Evolutionary conservation across 2,113 vertebrate species (phyloP), one percentile per base, ranked within the genome.

Genomic region (Microcebus griseorufus): DNA sequence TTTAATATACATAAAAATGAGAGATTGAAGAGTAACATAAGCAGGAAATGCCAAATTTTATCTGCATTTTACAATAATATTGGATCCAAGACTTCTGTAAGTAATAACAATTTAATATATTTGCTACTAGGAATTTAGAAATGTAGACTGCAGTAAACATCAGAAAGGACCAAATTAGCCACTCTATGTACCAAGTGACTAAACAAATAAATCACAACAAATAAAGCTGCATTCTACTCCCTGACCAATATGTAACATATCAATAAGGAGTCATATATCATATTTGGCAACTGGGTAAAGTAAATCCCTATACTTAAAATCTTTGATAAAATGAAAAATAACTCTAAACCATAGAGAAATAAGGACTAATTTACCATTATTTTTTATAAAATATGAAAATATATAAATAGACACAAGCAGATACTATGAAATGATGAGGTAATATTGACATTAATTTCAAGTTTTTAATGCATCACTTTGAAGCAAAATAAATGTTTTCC

Each of bases 21-120:
- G 58, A 95, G 23, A 96, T 18, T 84, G 34, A 20, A 97, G 95
- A 95, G 96, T 95, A 96, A 55, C 70, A 60, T 93, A 95, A 96
- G 88, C 29, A 94, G 65, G 93, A 62, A 92, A 96, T 75, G 90
- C 9, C 90, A 95, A 88, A 96, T 96, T 98, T 95, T 18, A 94
- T 97, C 73, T 98, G 76, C 11, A 79, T 95, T 94, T 70, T 87
- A 90, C 51, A 39, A 62, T 14, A 93, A 42, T 0, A 34, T 32
- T 93, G 62, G 97, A 72, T 90, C 48, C 58, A 45, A 48, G 5
- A 25, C 85, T 95, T 88, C 78, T 90, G 70, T 91, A 62, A 95
- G 3, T 85, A 86, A 95, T 51, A 97, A n/a, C 39, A 39, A 76
- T 73, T 90, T 69, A 90, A 95, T 62, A 37, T 84, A 91, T 90